Base-by-base conservation (phyloP, 2,797 vertebrate genomes). In the Lacerta bilineata region DNA sequence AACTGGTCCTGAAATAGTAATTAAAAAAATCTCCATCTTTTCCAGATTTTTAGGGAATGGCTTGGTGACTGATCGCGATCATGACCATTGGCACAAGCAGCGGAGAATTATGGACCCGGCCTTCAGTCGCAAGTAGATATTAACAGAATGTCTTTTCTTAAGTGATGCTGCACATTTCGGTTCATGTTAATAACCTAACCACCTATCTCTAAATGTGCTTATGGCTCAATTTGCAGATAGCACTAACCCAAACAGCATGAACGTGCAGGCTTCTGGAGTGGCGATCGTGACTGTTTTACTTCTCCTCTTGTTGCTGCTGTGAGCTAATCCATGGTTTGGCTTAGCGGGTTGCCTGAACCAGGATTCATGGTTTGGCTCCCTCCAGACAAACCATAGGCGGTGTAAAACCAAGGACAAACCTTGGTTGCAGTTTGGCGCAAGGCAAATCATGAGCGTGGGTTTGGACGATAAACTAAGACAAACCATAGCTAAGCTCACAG, bases 81-180 rank as follows among this genome's bases (percentile, higher is more conserved):
- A 98, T 1, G 97, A 98, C 1, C 93, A 93, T 8, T 99, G 98
- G 98, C 98, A 96, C 91, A 98, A 98, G 89, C 98, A 99, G 90
- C 95, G 98, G 4, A 96, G 96, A 29, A 97, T 99, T 90, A 98
- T 99, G 97, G 98, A 99, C 93, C 97, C 98, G 11, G 98, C 98
- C 1, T 99, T 99, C 92, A 98, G 98, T 94, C 97, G 97, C 92
- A 94, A 93, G 98, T 99, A 95, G 13, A 55, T 55, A 55, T 55
- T 55, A 55, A 55, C 50, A 1, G 13, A 55, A 55, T 55, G 50
- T 55, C 3, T 85, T 89, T 89, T 39, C 6, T 33, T 41, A 71
- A 79, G 46, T n/a, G 18, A 18, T 41, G 59, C 8, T 71, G 27
- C 71, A 1, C 0, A 33, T 79, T 84, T 88, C 27, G 68, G 9